phyloP scores from a whole-genome alignment of 2,797 vertebrate species.

The Siniperca undulata region DNA sequence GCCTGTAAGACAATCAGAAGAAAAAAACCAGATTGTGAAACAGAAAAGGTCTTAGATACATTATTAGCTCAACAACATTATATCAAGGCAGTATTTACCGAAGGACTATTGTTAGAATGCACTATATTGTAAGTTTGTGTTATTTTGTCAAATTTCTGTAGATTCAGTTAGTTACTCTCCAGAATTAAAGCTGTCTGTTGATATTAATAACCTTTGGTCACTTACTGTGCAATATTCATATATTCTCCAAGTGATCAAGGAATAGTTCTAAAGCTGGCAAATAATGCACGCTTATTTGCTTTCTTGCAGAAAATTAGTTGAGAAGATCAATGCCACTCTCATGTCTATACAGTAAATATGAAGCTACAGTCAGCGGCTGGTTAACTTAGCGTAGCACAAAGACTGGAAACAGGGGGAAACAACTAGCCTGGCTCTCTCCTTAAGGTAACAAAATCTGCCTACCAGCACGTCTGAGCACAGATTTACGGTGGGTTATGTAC shows the following conservation, averaged over 20 bases:
- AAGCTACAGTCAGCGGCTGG: neutral
- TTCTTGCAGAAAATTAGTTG: neutral
- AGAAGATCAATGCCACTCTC: neutral
- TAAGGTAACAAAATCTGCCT: neutral
- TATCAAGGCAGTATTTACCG: neutral
- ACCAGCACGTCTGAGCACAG: neutral
- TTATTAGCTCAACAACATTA: neutral
- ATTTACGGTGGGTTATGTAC: neutral
- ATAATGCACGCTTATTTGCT: neutral
- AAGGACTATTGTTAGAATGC: too few relatives aligned
- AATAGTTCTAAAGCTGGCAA: neutral
- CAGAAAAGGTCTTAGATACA: neutral
- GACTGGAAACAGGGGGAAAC: neutral
- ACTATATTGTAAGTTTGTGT: neutral
- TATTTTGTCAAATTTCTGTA: neutral
- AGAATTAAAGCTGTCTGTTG: neutral
- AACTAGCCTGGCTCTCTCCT: neutral
- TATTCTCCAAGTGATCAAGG: neutral
- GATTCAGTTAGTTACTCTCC: neutral
- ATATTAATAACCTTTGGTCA: neutral
- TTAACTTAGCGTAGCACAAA: neutral
- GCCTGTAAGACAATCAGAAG: conserved; percentile 59
- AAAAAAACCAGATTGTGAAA: conserved; percentile 27
- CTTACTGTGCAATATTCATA: neutral
- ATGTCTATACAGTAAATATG: neutral